Conservation (phyloP, 2,888 invertebrate species). For the Eristalinus sepulchralis region DNA sequence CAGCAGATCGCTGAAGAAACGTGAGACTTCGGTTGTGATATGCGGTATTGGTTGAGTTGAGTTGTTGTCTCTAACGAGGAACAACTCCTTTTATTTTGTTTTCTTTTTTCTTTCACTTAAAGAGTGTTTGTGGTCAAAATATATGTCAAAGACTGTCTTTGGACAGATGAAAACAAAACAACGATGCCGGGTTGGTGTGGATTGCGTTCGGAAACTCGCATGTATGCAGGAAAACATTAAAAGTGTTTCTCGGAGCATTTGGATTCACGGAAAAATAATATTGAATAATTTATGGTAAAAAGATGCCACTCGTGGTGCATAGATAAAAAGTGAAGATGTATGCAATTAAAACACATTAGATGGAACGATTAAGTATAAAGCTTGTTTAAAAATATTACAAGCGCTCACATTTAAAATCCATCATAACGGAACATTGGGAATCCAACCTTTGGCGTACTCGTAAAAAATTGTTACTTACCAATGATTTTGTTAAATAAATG, state of each 20-base stretch:
- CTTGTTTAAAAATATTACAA: too few relatives aligned
- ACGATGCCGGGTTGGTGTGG: not conserved
- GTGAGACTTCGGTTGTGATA: constrained; percentile 12
- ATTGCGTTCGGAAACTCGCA: not conserved
- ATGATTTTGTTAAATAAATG: not conserved
- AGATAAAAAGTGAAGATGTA: too few relatives aligned
- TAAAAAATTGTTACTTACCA: not conserved
- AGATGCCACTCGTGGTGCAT: too few relatives aligned
- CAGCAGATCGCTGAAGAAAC: constrained; percentile 6
- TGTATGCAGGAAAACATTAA: not conserved
- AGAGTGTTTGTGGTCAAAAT: not conserved
- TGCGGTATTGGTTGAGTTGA: not conserved
- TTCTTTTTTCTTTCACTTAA: not conserved
- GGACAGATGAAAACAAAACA: not conserved
- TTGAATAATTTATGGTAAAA: too few relatives aligned
- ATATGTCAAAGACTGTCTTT: not conserved
- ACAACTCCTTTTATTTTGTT: not conserved
- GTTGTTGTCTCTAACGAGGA: not conserved
- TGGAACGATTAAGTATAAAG: too few relatives aligned
- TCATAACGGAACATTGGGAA: not conserved
- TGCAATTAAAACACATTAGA: too few relatives aligned
- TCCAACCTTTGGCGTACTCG: not conserved
- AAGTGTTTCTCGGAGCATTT: too few relatives aligned
- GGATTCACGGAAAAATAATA: too few relatives aligned
- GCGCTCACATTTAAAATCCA: too few relatives aligned